Percentiles rank a stretch among this genome's conserved stretches.
phyloP scores from a whole-genome alignment of 1,140 invertebrate genomes.

The Brachionus manjavacas region DNA sequence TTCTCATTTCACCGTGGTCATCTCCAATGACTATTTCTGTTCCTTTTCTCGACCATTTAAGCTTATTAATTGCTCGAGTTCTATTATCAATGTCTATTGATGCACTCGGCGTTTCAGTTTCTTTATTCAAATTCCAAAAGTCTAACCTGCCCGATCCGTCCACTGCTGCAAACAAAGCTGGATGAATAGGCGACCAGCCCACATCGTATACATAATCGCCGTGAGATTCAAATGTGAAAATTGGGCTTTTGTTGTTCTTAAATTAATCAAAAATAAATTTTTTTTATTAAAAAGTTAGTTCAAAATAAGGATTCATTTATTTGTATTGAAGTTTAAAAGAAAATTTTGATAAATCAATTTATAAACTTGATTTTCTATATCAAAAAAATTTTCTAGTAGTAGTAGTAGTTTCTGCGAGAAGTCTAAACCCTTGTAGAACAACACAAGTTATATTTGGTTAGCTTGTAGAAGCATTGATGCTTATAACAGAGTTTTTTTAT shows the following conservation, averaged over 20 bases:
- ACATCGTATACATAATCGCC: slow-evolving; percentile 95
- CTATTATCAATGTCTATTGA: slow-evolving; percentile 68
- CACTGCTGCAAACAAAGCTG: slow-evolving; percentile 88
- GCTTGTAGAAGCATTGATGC: too few relatives aligned
- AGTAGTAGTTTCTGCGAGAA: too few relatives aligned
- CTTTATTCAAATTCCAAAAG: slow-evolving; percentile 92
- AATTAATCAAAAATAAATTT: neutral
- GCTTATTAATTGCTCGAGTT: slow-evolving; percentile 77
- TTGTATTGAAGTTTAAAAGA: too few relatives aligned
- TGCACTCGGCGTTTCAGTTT: slow-evolving; percentile 81
- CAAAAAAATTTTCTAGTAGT: too few relatives aligned
- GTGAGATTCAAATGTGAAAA: slow-evolving; percentile 96
- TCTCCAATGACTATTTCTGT: slow-evolving; percentile 85
- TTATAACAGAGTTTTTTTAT: too few relatives aligned
- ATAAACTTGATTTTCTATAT: too few relatives aligned
- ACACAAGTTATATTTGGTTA: too few relatives aligned
- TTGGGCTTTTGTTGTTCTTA: slow-evolving; percentile 73
- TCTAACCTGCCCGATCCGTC: slow-evolving; percentile 86
- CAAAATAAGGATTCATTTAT: too few relatives aligned
- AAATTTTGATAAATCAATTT: too few relatives aligned
- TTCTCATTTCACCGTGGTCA: slow-evolving; percentile 83
- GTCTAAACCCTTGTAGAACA: too few relatives aligned
- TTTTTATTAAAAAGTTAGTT: too few relatives aligned
- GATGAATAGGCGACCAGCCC: slow-evolving; percentile 94
- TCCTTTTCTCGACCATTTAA: slow-evolving; percentile 89